Percentiles rank a stretch among this genome's conserved stretches.
phyloP scores from a whole-genome alignment of 2,797 vertebrate species.

The Mastacembelus armatus region DNA sequence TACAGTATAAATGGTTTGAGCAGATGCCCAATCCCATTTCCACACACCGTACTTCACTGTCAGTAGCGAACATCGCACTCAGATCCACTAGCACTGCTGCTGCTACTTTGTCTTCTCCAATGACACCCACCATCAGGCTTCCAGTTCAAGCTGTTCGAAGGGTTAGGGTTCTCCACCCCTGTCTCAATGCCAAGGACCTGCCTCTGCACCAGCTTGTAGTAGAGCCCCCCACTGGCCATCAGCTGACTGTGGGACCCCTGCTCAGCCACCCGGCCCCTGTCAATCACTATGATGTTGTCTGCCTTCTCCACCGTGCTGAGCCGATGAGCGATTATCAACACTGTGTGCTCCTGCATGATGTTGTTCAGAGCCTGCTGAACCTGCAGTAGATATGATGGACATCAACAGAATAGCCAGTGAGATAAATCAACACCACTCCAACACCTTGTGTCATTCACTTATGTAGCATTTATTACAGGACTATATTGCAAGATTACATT shows the following conservation, averaged over 20 bases:
- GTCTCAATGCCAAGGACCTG: conserved; percentile 89
- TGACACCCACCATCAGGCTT: conserved; percentile 14
- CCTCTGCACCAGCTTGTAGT: conserved; percentile 92
- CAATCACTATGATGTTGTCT: conserved; percentile 74
- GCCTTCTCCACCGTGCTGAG: conserved; percentile 95
- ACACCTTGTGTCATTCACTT: not conserved
- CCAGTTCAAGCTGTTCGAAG: not conserved
- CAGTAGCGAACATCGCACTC: conserved; percentile 70
- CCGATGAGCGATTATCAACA: conserved; percentile 93
- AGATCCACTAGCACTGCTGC: conserved; percentile 57
- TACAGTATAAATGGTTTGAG: not conserved
- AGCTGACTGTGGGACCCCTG: conserved; percentile 91
- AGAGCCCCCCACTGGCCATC: conserved; percentile 90
- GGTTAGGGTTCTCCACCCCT: conserved; percentile 45
- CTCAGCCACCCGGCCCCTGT: conserved; percentile 87
- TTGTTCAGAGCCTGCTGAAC: conserved; percentile 93
- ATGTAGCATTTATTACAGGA: not conserved
- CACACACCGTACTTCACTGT: conserved; percentile 16
- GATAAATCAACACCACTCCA: not conserved
- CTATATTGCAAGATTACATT: not conserved
- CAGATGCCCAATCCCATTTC: not conserved
- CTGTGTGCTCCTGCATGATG: conserved; percentile 86
- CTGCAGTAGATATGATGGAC: conserved; percentile 67
- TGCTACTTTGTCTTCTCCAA: conserved; percentile 51
- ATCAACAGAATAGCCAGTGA: too few relatives aligned